A percentile compares a stretch with the other conserved stretches of the same genome.
These are phyloP conservation scores for Crotalus horridus DNA, from an alignment of 2,113 vertebrate genomes.

Conservation along the genomic window DNA sequence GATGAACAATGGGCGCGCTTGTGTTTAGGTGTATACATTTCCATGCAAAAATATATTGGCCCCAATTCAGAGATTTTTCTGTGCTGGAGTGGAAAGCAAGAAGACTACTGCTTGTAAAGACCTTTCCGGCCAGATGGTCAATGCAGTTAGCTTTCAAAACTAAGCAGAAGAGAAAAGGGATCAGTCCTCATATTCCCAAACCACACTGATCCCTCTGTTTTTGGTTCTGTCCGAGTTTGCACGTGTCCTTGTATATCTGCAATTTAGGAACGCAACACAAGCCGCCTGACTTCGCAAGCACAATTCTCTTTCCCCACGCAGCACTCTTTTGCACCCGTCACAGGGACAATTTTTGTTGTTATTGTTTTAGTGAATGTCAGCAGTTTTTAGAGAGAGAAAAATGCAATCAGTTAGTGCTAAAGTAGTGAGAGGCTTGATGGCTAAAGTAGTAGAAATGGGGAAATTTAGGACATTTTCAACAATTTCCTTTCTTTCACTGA, in stretches of 20 bases:
- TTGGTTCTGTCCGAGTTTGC: neutral
- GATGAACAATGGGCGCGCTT: conserved; percentile 9
- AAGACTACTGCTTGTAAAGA: neutral
- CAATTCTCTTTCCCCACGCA: neutral
- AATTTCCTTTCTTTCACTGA: neutral
- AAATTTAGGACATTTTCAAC: neutral
- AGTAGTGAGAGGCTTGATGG: neutral
- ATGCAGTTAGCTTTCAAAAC: neutral
- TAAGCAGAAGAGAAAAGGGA: neutral
- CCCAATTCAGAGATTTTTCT: conserved; percentile 14
- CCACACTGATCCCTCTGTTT: neutral
- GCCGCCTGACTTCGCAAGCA: neutral
- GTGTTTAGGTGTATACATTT: conserved; percentile 23
- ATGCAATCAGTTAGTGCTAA: neutral
- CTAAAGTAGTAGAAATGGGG: neutral
- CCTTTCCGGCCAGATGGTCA: conserved; percentile 4
- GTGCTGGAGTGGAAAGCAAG: neutral
- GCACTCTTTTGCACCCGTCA: neutral
- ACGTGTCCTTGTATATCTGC: too few species aligned
- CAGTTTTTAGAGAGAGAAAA: neutral
- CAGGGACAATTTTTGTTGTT: neutral
- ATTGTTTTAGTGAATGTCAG: neutral
- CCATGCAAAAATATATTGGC: conserved; percentile 29
- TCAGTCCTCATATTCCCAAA: neutral
- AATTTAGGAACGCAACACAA: neutral